Base-by-base conservation (phyloP, 2,797 vertebrate species). In the Pipistrellus nathusii region DNA sequence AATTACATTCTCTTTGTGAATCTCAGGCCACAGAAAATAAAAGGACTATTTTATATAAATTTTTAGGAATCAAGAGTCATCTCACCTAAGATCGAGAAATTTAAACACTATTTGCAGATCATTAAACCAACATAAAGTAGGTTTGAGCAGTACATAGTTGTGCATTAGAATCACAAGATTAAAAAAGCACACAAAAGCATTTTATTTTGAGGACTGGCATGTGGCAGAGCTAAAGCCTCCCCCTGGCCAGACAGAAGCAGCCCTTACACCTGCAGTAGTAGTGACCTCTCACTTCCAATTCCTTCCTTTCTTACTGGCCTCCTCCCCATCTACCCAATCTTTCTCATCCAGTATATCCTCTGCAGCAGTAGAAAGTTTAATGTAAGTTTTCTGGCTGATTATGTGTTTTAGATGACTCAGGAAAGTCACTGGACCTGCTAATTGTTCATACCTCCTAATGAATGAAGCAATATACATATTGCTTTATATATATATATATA, bases 11-110 rank as follows among this genome's bases (percentile, higher is more conserved):
- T 23, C n/a, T 84, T 64, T 53, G 8, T 95, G n/a, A 57, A 30
- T 75, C 30, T 90, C 4, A 41, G 25, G 5, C 18, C 72, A 10
- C 18, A 17, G 93, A 91, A 83, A 91, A 20, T 76, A 93, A 90
- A 32, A 75, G 71, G 35, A 91, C n/a, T 12, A 68, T n/a, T 53
- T 48, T n/a, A 20, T n/a, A 14, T 44, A 5, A 5, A 17, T 88
- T 23, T 94, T 87, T 94, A 46, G 75, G 73, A 89, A 75, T 80
- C 51, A 46, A 66, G 55, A 84, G 6, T 66, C 23, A 68, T 27
- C 25, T 69, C 55, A 88, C 72, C 41, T 85, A 69, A 81, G 55
- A 76, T 69, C 0, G 14, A 88, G 78, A 83, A 80, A 55, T 87
- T 14, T 78, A 82, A 86, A 38, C 5, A 41, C 9, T 46, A 15